Evolutionary conservation across 2,797 vertebrate genomes (phyloP), one percentile per base, ranked within the genome.

Genomic region (Sandelia bainsii): DNA sequence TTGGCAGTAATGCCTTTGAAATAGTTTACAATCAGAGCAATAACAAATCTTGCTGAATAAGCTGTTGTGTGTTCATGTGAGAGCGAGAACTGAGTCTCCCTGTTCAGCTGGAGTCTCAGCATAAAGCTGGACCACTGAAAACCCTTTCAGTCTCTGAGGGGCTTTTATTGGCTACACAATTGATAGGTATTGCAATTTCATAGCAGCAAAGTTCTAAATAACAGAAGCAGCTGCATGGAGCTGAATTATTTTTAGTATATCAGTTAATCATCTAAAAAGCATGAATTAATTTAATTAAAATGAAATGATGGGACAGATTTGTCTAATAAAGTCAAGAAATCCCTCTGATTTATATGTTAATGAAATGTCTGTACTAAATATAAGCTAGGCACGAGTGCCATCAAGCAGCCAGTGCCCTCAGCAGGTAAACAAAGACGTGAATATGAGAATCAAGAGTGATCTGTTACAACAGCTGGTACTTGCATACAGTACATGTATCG

Each of bases 391-490:
- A 62, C 1, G 2, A 46, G 42, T 53, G 57, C 27, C 60, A 39
- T 52, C 27, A 19, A 32, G 63, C 44, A 45, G 25, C 59, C 51
- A 37, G 27, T 40, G 72, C 48, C 70, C 50, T 73, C 60, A 19
- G 71, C 71, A 82, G 79, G 74, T 72, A 80, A 84, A 86, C 62
- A 79, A 75, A 76, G 69, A 62, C 11, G 45, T 77, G 72, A 66
- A 53, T 73, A 54, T 80, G 56, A 71, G 83, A 83, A 79, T 68
- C 56, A 86, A 83, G 80, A 77, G 72, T 58, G 70, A 80, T 86
- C 17, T 83, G 65, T 74, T 61, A 68, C 68, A 75, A 75, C 82
- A 91, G 77, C 86, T 91, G 86, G 22, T 81, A 62, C 76, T 77
- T 79, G 75, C 61, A 68, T 79, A 83, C 70, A 76, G 70, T 82